These are phyloP conservation scores for Sturnira hondurensis DNA, from an alignment of 2,113 vertebrate genomes.

Conservation along the genomic window DNA sequence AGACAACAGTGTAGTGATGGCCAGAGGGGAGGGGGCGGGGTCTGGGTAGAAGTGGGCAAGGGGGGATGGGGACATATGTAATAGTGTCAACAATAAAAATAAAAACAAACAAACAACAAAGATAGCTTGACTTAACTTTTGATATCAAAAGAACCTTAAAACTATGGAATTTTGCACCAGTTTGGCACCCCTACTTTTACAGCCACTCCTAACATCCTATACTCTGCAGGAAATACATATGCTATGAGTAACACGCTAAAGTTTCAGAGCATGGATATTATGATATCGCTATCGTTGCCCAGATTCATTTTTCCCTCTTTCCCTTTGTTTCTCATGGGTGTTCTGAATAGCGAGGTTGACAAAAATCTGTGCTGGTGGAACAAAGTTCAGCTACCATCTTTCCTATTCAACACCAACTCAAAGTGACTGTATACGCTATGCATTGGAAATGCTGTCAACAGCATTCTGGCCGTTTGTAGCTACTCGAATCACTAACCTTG, in stretches of 20 bases:
- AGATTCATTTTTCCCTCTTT: neutral
- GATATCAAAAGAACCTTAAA: neutral
- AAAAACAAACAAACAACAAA: neutral
- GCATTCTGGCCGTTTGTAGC: conserved; percentile 25
- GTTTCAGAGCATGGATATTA: neutral
- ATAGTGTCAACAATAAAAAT: no score
- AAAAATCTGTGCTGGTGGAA: neutral
- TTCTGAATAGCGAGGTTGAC: neutral
- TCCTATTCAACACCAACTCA: neutral
- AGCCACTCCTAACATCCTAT: neutral
- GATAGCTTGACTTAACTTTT: neutral
- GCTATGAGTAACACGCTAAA: neutral
- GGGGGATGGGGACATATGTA: no score
- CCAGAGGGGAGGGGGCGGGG: no score
- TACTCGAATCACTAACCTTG: conserved; percentile 58
- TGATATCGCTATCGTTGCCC: neutral
- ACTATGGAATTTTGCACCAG: neutral
- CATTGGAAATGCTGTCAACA: conserved; percentile 45
- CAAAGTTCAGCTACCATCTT: neutral
- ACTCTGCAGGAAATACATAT: neutral
- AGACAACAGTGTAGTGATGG: no score
- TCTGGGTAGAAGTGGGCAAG: no score
- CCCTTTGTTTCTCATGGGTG: neutral
- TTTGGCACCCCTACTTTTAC: neutral
- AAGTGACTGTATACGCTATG: neutral